phyloP scores from a whole-genome alignment of 2,888 invertebrate species.

The Endotricha flammealis region DNA sequence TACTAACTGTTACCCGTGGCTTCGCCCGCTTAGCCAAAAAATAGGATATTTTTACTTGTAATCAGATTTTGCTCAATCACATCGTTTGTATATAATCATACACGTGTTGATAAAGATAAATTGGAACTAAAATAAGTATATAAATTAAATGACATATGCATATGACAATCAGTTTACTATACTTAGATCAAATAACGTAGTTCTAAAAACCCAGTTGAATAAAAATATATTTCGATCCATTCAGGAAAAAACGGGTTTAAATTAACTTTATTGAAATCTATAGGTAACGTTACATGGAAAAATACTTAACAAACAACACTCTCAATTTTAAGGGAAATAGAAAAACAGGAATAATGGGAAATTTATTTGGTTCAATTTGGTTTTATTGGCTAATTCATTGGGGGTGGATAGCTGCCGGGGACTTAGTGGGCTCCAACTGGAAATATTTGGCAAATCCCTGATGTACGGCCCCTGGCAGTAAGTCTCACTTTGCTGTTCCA shows the following conservation, averaged over 20 bases:
- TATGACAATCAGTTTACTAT: too few relatives aligned
- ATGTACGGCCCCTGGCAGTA: slow-evolving; percentile 37
- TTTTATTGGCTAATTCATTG: slow-evolving; percentile 75
- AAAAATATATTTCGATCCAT: too few relatives aligned
- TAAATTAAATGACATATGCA: too few relatives aligned
- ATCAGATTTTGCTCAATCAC: too few relatives aligned
- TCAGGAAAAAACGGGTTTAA: neutral
- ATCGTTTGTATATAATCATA: too few relatives aligned
- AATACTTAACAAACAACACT: slow-evolving; percentile 27
- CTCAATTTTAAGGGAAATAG: slow-evolving; percentile 42
- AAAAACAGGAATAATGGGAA: slow-evolving; percentile 61
- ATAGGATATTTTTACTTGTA: too few relatives aligned
- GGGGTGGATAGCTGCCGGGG: slow-evolving; percentile 47
- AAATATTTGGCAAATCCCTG: slow-evolving; percentile 57
- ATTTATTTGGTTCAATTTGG: slow-evolving; percentile 74
- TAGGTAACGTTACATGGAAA: slow-evolving; percentile 20
- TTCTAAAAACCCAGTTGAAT: too few relatives aligned
- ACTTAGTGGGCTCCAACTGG: slow-evolving; percentile 27
- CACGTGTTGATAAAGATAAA: too few relatives aligned
- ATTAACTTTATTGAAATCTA: neutral
- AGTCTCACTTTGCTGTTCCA: slow-evolving; percentile 38
- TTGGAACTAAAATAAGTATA: too few relatives aligned
- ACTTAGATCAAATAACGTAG: too few relatives aligned
- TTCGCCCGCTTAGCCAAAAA: too few relatives aligned
- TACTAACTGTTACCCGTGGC: too few relatives aligned